Base-by-base conservation (phyloP, 1,140 invertebrate species). In the Penaeus indicus region DNA sequence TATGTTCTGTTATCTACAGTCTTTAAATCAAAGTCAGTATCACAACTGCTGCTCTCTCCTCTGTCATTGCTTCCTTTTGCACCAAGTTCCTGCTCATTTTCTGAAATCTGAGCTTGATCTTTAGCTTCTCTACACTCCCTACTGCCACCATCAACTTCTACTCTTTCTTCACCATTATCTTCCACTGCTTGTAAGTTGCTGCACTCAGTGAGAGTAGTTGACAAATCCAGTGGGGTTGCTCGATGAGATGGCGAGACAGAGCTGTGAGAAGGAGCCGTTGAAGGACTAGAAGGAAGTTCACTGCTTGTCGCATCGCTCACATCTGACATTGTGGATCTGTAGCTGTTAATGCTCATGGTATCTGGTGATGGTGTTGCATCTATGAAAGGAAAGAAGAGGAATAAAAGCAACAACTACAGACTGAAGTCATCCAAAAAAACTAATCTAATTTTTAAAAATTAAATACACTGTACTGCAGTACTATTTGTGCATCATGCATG, bases 1-100 rank as follows among this genome's bases (percentile, higher is more conserved):
- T 89, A 89, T 11, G 87, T 83, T 64, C 87, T 84, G 16, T 81
- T 79, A 67, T 89, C 87, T 42, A 47, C 64, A 78, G 16, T 63
- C 19, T 60, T 19, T 47, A 72, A 61, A 54, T 54, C 80, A 25
- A 81, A 25, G 4, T 27, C 78, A 13, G 32, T 22, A 25, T 60
- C 25, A 22, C 22, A 10, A 16, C 42, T 72, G 42, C 3, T 81
- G 25, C 61, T 79, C 21, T 77, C 84, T 79, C 21, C 27, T 25
- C 22, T 27, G 38, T 63, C 72, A 79, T 7, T 13, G 32, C 25
- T n/a, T 22, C 19, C 10, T 47, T 60, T 86, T 27, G 54, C 8
- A 63, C 32, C 21, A 42, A 10, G 19, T 42, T 62, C 61, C 42
- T 8, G 27, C 18, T 11, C 75, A 79, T 62, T 8, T 16, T 54